Evolutionary conservation across 2,888 invertebrate genomes (phyloP), one percentile per base, ranked within the genome.

Genomic region (Nipponacmea schrenckii): DNA sequence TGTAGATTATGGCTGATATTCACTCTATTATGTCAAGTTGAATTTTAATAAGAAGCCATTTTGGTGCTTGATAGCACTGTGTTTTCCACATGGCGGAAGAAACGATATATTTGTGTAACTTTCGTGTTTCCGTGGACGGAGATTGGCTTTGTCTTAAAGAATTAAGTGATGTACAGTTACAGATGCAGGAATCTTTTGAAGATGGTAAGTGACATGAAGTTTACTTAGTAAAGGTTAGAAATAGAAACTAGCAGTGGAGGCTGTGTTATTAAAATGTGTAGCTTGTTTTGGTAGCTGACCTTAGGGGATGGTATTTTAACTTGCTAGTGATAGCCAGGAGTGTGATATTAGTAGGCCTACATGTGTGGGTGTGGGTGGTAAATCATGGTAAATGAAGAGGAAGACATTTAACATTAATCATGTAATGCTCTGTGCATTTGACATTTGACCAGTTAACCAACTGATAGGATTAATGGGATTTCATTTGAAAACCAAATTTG

Each of bases 71-170:
- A 27, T 44, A 20, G 26, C 20, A 15, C 24, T 39, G 20, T 17
- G 62, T 15, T 63, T 39, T 56, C 63, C 48, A 27, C 50, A 89
- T 90, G 89, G 96, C 96, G 65, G 96, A 96, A 90, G 97, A 97
- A 89, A 97, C 97, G 72, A 96, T 97, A 85, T 97, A 97, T 90
- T 91, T 97, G 89, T 97, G 97, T 91, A 97, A 97, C 90, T 97
- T 97, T 90, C 94, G 97, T 72, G 97, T 97, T 8, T 96, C 96
- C 68, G 97, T 97, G 63, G 97, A 97, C 86, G 97, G 97, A 74
- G 97, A 97, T 89, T 97, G 97, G 97, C 91, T 97, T 73, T 97
- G 97, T 88, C 91, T 97, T 71, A 95, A 96, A 89, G 97, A 97
- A 89, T 91, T 97, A 74, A 95, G 96, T 84, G 97, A 97, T 89